These are phyloP conservation scores for Drosophila cardini DNA, from an alignment of 1,140 invertebrate genomes.

Conservation along the genomic window DNA sequence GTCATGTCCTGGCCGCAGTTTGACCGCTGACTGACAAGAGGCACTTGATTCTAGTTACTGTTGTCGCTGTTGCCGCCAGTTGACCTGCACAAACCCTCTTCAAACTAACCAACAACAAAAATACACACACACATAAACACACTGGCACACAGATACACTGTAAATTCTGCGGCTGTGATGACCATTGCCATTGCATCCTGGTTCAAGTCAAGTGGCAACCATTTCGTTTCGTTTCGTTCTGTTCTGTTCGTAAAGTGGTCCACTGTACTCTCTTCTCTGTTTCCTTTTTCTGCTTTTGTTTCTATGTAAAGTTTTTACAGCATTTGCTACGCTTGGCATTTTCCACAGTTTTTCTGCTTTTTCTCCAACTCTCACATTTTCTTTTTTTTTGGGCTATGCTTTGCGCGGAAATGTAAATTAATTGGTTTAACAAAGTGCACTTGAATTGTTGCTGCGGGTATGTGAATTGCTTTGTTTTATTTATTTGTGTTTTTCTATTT, in stretches of 20 bases:
- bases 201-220: slow-evolving; percentile 64
- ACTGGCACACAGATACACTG: slow-evolving; percentile 12
- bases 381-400: slow-evolving; percentile 57
- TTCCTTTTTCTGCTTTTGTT: slow-evolving; percentile 42
- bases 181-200: slow-evolving; percentile 45
- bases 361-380: slow-evolving; percentile 10
- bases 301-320: slow-evolving; percentile 66
- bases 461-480: slow-evolving; percentile 25
- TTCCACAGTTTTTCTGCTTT: slow-evolving; percentile 4
- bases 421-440: slow-evolving; percentile 83
- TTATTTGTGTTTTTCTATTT: slow-evolving; percentile 55
- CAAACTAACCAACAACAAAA: slow-evolving; percentile 51
- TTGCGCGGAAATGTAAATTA: slow-evolving; percentile 82
- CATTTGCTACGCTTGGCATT: slow-evolving; percentile 14
- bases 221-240: slow-evolving; percentile 2
- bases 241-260: slow-evolving; percentile 55
- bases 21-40: slow-evolving; percentile 51
- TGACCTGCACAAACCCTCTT: slow-evolving; percentile 46
- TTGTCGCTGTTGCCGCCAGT: slow-evolving; percentile 40
- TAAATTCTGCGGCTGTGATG: slow-evolving; percentile 54
- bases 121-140: slow-evolving; percentile 30
- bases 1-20: slow-evolving; percentile 14
- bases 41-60: slow-evolving; percentile 65
- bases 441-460: slow-evolving; percentile 54
- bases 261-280: slow-evolving; percentile 5